phyloP scores from a whole-genome alignment of 2,113 vertebrate species.

The Brachionichthys hirsutus region DNA sequence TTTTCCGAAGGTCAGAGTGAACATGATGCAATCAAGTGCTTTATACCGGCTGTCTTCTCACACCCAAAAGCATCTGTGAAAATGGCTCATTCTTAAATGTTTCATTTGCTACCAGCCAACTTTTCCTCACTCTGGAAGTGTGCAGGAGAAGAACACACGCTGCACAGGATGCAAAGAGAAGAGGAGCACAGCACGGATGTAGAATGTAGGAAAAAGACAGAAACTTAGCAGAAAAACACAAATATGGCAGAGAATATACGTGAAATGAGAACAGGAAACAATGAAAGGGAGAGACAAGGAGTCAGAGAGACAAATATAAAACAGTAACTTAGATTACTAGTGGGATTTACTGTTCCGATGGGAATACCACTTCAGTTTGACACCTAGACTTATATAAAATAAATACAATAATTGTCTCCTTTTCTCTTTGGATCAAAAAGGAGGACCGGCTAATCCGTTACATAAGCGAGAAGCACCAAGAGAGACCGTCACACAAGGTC shows the following conservation, averaged over 20 bases:
- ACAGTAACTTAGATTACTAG: conserved; percentile 12
- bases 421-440: conserved; percentile 14
- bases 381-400: background rate
- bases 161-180: background rate
- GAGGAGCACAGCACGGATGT: background rate
- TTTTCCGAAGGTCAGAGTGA: background rate
- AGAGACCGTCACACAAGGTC: conserved; percentile 8
- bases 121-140: conserved; percentile 5
- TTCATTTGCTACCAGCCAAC: conserved; percentile 23
- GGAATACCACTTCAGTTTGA: conserved; percentile 37
- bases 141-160: background rate
- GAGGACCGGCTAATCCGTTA: conserved; percentile 34
- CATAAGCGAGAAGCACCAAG: conserved; percentile 22
- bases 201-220: too few species aligned
- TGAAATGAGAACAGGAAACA: background rate
- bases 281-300: conserved; percentile 15
- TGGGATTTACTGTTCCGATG: conserved; percentile 19
- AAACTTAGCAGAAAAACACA: background rate
- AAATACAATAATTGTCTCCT: background rate
- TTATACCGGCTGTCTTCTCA: too few species aligned
- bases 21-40: background rate
- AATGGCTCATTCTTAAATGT: conserved; percentile 20
- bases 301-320: conserved; percentile 18
- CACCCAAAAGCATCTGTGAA: too few species aligned
- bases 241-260: background rate